Percentiles rank a stretch among this genome's conserved stretches.
These are phyloP conservation scores for Hipposideros larvatus DNA, from an alignment of 2,797 vertebrate genomes.

Conservation along the genomic window DNA sequence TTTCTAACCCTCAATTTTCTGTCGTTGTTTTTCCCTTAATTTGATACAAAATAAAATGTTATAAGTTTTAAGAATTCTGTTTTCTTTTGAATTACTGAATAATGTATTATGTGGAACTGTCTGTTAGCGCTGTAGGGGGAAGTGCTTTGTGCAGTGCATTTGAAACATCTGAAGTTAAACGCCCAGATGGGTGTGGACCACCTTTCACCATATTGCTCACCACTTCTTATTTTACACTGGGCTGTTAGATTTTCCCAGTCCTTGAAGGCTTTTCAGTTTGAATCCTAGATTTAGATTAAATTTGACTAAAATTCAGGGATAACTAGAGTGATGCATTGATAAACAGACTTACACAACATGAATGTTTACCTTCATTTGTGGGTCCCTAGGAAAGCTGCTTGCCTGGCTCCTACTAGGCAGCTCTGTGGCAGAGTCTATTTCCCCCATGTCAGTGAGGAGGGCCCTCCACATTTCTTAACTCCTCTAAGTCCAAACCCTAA, in stretches of 20 bases:
- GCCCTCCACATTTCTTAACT: slow-evolving; percentile 1
- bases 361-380: neutral
- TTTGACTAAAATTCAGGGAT: neutral
- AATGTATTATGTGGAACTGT: neutral
- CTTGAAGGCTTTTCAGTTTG: slow-evolving; percentile 23
- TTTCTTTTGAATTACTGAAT: slow-evolving; percentile 25
- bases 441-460: neutral
- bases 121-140: neutral
- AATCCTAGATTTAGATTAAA: slow-evolving; percentile 50
- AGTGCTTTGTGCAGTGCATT: neutral
- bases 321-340: neutral
- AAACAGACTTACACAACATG: neutral
- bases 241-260: neutral
- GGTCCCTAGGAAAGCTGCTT: neutral
- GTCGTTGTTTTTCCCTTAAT: neutral
- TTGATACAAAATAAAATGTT: neutral
- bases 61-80: neutral
- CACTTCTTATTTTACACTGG: neutral
- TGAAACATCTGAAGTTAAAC: slow-evolving; percentile 26
- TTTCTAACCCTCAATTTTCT: slow-evolving; percentile 12
- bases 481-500: neutral
- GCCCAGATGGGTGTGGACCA: neutral
- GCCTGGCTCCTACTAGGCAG: neutral
- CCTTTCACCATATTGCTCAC: neutral
- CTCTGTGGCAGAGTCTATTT: neutral